Conservation (phyloP, 1,140 invertebrate species). For the Hylyphantes graminicola region DNA sequence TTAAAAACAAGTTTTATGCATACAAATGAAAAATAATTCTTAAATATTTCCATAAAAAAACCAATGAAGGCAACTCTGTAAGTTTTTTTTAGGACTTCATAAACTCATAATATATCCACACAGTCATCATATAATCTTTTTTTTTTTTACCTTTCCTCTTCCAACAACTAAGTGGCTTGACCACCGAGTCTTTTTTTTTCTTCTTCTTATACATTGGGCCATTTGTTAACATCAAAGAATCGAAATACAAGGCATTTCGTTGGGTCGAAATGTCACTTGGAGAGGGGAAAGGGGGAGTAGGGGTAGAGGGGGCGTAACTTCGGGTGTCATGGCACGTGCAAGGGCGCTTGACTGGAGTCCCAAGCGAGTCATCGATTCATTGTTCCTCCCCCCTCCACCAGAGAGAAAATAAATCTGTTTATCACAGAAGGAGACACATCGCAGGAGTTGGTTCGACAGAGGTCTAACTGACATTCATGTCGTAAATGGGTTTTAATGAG, state of each 20-base stretch:
- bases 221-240: too few species aligned
- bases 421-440: conserved; percentile 52
- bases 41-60: background rate
- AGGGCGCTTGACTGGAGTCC: conserved; percentile 51
- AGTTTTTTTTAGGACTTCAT: too few species aligned
- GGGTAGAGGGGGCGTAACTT: too few species aligned
- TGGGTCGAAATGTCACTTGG: too few species aligned
- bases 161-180: too few species aligned
- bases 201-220: too few species aligned
- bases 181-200: too few species aligned
- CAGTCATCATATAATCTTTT: too few species aligned
- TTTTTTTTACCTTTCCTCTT: too few species aligned
- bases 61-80: background rate
- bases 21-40: background rate
- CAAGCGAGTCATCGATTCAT: conserved; percentile 32
- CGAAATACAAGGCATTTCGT: too few species aligned
- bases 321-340: background rate
- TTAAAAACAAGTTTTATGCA: background rate
- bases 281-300: too few species aligned
- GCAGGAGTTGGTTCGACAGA: conserved; percentile 7
- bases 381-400: background rate
- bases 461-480: background rate
- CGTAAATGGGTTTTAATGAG: background rate
- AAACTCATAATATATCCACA: too few species aligned
- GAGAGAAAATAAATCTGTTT: conserved; percentile 60